phyloP scores from a whole-genome alignment of 1,140 invertebrate genomes.

The Platyura marginata region DNA sequence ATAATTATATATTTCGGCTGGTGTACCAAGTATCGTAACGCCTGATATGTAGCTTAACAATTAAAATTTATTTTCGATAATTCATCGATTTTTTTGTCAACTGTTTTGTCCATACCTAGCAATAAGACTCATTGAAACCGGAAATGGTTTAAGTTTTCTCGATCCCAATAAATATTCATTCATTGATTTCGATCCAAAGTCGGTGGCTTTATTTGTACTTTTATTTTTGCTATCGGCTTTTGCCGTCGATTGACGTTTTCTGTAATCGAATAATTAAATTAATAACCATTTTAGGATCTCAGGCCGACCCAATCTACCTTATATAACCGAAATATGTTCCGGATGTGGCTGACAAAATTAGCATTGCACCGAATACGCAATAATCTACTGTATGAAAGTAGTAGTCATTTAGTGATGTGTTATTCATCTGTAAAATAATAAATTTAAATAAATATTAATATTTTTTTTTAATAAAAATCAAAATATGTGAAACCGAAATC shows the following conservation, averaged over 20 bases:
- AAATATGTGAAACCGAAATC: too few relatives aligned
- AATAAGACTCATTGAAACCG: constrained; percentile 64
- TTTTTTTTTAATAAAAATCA: too few relatives aligned
- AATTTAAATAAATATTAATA: too few relatives aligned
- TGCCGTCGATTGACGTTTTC: too few relatives aligned
- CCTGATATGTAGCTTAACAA: constrained; percentile 64
- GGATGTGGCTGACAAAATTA: constrained; percentile 40
- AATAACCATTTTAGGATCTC: too few relatives aligned
- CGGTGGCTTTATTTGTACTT: too few relatives aligned
- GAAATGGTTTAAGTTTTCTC: constrained; percentile 49
- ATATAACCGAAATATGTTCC: constrained; percentile 52
- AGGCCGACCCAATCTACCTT: too few relatives aligned
- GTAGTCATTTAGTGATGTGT: background rate
- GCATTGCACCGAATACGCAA: constrained; percentile 37
- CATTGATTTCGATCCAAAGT: constrained; percentile 25
- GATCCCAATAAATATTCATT: constrained; percentile 57
- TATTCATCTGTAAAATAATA: background rate
- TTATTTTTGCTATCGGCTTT: too few relatives aligned
- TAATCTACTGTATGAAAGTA: constrained; percentile 32
- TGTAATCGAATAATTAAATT: too few relatives aligned
- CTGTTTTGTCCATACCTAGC: constrained; percentile 48
- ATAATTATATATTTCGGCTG: constrained; percentile 72
- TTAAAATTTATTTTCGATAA: constrained; percentile 38
- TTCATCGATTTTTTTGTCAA: too few relatives aligned
- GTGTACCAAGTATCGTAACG: constrained; percentile 72